These are phyloP conservation scores for Adelges cooleyi DNA, from an alignment of 1,140 invertebrate species.

Conservation along the genomic window DNA sequence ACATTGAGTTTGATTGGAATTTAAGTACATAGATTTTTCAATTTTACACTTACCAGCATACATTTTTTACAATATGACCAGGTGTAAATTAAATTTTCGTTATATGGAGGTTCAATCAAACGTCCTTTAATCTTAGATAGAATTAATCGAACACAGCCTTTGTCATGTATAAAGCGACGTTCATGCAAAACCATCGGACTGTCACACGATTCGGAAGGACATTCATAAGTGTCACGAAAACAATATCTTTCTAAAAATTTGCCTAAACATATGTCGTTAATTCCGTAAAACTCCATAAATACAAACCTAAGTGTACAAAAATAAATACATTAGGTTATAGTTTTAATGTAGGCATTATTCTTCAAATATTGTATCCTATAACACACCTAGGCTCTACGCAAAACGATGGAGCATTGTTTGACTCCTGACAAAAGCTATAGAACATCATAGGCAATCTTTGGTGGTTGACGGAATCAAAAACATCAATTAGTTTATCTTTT, in stretches of 20 bases:
- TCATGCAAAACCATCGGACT: slow-evolving; percentile 81
- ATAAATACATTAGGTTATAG: no score
- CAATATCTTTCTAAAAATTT: slow-evolving; percentile 89
- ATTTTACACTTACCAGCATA: background rate
- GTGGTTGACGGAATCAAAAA: slow-evolving; percentile 74
- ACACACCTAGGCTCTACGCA: slow-evolving; percentile 77
- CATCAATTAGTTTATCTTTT: slow-evolving; percentile 48
- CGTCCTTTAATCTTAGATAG: slow-evolving; percentile 35
- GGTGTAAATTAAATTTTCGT: slow-evolving; percentile 25
- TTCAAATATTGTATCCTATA: no score
- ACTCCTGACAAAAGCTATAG: slow-evolving; percentile 77
- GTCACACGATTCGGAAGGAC: slow-evolving; percentile 66
- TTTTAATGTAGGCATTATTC: no score
- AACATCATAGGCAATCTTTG: slow-evolving; percentile 81
- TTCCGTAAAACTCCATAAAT: slow-evolving; percentile 88
- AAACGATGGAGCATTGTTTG: slow-evolving; percentile 68
- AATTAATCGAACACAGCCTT: slow-evolving; percentile 60
- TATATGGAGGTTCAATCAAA: slow-evolving; percentile 22
- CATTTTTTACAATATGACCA: slow-evolving; percentile 22
- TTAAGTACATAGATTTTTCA: no score
- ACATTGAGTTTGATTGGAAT: no score
- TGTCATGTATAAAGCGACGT: slow-evolving; percentile 63
- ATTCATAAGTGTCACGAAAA: slow-evolving; percentile 69
- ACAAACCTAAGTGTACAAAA: slow-evolving; percentile 51
- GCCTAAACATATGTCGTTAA: slow-evolving; percentile 88